These are phyloP conservation scores for Chrysomallon squamiferum DNA, from an alignment of 1,140 invertebrate species.

Conservation along the genomic window DNA sequence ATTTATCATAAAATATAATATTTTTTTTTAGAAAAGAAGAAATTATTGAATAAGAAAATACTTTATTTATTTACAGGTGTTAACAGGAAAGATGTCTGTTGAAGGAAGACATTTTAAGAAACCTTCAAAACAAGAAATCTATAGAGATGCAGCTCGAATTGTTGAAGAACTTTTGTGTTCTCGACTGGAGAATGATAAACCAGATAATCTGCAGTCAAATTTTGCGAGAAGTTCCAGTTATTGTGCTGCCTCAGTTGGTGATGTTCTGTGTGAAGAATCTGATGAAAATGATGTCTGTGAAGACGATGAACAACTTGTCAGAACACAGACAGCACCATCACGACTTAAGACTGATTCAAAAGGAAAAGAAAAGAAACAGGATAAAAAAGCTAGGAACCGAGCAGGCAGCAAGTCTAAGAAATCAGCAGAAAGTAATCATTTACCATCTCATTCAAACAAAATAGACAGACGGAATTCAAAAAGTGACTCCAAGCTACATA, in stretches of 20 bases:
- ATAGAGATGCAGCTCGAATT: slow-evolving; percentile 32
- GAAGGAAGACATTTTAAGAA: not conserved
- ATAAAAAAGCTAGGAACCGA: not conserved
- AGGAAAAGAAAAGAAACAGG: slow-evolving; percentile 8
- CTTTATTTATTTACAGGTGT: not conserved
- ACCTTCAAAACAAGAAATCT: slow-evolving; percentile 26
- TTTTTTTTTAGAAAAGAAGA: too few relatives aligned
- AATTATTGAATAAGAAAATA: too few relatives aligned
- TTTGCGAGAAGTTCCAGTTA: slow-evolving; percentile 17
- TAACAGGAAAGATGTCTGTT: not conserved
- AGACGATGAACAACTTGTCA: not conserved
- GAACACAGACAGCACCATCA: slow-evolving; percentile 16
- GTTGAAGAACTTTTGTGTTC: slow-evolving; percentile 36
- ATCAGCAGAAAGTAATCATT: not conserved
- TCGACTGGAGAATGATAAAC: slow-evolving; percentile 13
- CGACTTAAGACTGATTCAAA: slow-evolving; percentile 3
- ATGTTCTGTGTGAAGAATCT: not conserved
- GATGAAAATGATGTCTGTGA: slow-evolving; percentile 10
- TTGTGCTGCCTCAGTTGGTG: slow-evolving; percentile 2
- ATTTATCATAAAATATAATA: too few relatives aligned
- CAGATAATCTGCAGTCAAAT: not conserved
- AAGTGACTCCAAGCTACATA: too few relatives aligned
- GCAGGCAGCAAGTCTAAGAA: not conserved
- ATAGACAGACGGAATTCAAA: not conserved
- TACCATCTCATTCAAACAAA: not conserved